phyloP scores from a whole-genome alignment of 2,888 invertebrate species.

The Odontothrips loti region DNA sequence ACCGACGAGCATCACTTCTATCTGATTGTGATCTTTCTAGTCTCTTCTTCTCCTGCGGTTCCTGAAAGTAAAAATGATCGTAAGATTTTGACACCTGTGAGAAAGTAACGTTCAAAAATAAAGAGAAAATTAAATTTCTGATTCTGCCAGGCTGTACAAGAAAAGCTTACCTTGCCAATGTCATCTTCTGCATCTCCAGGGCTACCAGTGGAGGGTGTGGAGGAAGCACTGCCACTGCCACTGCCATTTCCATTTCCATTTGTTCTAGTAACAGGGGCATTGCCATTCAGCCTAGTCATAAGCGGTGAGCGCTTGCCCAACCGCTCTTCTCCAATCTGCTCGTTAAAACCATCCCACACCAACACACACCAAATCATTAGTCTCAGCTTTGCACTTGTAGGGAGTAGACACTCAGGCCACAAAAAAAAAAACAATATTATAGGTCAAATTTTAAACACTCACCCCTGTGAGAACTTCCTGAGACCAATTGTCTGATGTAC shows the following conservation, averaged over 20 bases:
- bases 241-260: conserved; percentile 44
- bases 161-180: conserved; percentile 37
- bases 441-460: background rate
- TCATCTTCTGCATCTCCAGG: conserved; percentile 45
- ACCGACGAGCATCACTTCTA: conserved; percentile 37
- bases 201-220: conserved; percentile 51
- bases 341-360: conserved; percentile 14
- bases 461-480: conserved; percentile 57
- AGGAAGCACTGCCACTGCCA: conserved; percentile 46
- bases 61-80: conserved; percentile 40
- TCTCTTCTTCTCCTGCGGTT: conserved; percentile 45
- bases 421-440: background rate
- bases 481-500: conserved; percentile 83
- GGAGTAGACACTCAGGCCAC: background rate
- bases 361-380: conserved; percentile 9
- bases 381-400: background rate
- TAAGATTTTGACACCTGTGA: conserved; percentile 32
- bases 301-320: conserved; percentile 23
- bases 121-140: background rate
- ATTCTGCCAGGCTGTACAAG: background rate
- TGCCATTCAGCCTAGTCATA: conserved; percentile 24
- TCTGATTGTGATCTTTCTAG: conserved; percentile 46
- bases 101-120: conserved; percentile 1
- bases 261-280: background rate
- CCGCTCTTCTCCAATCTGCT: conserved; percentile 19